Base-by-base conservation (phyloP, 2,888 invertebrate genomes). In the Aquatica leii region DNA sequence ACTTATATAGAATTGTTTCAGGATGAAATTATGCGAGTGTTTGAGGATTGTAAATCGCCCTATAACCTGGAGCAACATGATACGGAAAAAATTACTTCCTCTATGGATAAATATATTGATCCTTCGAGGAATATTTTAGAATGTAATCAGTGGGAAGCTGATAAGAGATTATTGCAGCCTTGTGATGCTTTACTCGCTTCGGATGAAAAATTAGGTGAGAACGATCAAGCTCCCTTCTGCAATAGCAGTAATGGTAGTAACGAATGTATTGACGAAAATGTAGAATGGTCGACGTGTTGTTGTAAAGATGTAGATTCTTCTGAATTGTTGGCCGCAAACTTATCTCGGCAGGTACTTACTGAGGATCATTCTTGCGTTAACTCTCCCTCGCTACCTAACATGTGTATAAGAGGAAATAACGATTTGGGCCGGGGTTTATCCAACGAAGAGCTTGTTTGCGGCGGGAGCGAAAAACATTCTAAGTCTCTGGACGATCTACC, bases 11-110 rank as follows among this genome's bases (percentile, higher is more conserved):
- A 12, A 34, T 46, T 51, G 24, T 77, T 76, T 49, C 72, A 78
- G 78, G 73, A 74, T 73, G 77, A 77, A 66, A 77, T 77, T 65
- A 73, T 71, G 31, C 69, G 72, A 67, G 72, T 69, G 20, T 74
- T 78, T 65, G 75, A 76, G 57, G 71, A 73, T 61, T 69, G 66
- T 34, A 63, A 63, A 41, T 37, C 31, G 15, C 24, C 62, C 12
- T 57, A 60, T 51, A 50, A 41, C 31, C 12, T 37, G 15, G 49
- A 62, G 18, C 9, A 41, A 21, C 46, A 46, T 11, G 24, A 15
- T 14, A 17, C 21, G 49, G 15, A 61, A 21, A 14, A 31, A n/a
- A n/a, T n/a, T 14, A 14, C 4, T 20, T 11, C 3, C 11, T 35
- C 51, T 31, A 14, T n/a, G 9, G 34, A 51, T 8, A 34, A 15